Conservation (phyloP, 1,140 invertebrate genomes). For the Tetramorium parvispinum region DNA sequence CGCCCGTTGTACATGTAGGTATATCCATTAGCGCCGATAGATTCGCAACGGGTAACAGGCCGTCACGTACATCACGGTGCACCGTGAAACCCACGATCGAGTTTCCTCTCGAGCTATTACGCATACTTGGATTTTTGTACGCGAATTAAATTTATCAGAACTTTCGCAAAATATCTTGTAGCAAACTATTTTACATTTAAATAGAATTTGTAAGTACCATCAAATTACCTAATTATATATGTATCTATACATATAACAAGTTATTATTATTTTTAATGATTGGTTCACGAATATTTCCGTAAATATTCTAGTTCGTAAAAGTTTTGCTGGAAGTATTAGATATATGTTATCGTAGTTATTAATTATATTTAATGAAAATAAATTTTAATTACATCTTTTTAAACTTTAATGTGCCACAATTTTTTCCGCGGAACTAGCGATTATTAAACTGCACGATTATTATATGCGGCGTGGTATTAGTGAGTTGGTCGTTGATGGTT, state of each 20-base stretch:
- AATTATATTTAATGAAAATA: neutral
- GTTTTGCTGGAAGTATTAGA: neutral
- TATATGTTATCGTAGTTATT: neutral
- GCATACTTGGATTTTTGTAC: constrained; percentile 1
- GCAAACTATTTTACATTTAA: neutral
- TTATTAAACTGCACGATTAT: neutral
- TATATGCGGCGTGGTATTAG: neutral
- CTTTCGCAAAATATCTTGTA: neutral
- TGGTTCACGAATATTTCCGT: neutral
- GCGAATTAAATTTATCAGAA: neutral
- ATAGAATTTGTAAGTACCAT: neutral
- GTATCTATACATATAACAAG: neutral
- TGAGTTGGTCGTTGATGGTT: neutral
- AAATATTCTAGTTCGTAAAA: neutral
- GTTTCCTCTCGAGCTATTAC: constrained; percentile 14
- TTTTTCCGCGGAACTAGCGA: neutral
- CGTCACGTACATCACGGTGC: constrained; percentile 13
- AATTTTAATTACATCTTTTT: neutral
- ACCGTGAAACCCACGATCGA: constrained; percentile 28
- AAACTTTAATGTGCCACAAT: neutral
- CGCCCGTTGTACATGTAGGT: constrained; percentile 13
- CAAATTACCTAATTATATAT: neutral
- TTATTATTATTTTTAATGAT: neutral
- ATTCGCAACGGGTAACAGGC: constrained; percentile 32
- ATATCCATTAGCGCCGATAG: constrained; percentile 47